Conservation (phyloP, 1,140 invertebrate genomes). For the Drosophila murphyi region DNA sequence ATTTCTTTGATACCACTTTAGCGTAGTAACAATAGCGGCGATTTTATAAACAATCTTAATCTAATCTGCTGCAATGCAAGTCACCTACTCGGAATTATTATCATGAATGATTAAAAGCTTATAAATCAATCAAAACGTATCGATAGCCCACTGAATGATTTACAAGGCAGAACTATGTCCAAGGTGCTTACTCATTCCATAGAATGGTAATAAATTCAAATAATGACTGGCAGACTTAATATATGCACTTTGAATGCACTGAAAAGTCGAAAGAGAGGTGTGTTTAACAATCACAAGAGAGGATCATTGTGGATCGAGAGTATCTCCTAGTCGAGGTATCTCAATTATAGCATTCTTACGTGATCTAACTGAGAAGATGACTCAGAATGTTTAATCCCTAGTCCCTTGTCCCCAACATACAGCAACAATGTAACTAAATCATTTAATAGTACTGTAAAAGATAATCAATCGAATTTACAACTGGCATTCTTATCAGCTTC, state of each 20-base stretch:
- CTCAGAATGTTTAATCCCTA: conserved; percentile 39
- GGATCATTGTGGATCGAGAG: too few species aligned
- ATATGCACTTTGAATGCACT: too few species aligned
- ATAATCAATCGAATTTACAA: conserved; percentile 58
- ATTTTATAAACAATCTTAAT: conserved; percentile 66
- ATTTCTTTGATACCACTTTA: conserved; percentile 1
- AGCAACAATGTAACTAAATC: conserved; percentile 26
- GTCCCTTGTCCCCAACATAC: conserved; percentile 6
- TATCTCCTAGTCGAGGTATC: too few species aligned
- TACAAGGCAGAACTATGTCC: conserved; percentile 46
- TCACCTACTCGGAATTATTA: conserved; percentile 42
- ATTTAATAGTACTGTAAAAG: conserved; percentile 20
- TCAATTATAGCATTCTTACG: not conserved
- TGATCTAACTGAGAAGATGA: conserved; percentile 9
- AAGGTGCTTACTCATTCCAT: conserved; percentile 27
- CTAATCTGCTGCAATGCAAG: conserved; percentile 53
- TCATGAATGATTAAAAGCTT: conserved; percentile 62
- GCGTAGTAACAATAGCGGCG: conserved; percentile 7
- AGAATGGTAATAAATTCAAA: conserved; percentile 28
- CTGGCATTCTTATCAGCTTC: conserved; percentile 9
- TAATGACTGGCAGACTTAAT: conserved; percentile 13
- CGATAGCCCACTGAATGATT: conserved; percentile 73
- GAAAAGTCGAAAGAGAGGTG: too few species aligned
- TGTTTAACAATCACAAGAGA: too few species aligned
- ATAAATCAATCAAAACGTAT: conserved; percentile 69